Percentiles rank a stretch among this genome's conserved stretches.
phyloP scores from a whole-genome alignment of 2,888 invertebrate genomes.

The Ophioninae sp. region DNA sequence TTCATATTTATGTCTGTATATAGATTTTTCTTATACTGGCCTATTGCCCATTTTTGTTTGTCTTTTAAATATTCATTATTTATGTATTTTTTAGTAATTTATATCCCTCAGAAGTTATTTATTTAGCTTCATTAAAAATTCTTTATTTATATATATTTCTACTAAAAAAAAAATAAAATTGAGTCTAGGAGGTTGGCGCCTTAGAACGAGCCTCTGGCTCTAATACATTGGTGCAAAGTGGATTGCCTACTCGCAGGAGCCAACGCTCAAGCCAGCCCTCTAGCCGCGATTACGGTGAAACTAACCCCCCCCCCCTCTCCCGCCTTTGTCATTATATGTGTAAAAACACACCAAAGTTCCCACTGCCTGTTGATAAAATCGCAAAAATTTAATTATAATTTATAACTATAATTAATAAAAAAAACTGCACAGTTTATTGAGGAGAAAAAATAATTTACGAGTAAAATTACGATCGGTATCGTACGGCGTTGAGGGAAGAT shows the following conservation, averaged over 20 bases:
- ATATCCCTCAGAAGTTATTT: too few relatives aligned
- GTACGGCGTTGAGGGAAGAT: background rate
- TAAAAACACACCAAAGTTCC: background rate
- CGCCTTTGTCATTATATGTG: background rate
- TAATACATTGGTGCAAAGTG: conserved; percentile 63
- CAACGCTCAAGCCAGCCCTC: conserved; percentile 12
- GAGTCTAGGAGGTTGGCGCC: conserved; percentile 14
- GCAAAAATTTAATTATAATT: background rate
- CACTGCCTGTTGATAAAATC: background rate
- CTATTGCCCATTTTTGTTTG: background rate
- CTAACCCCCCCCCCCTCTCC: background rate
- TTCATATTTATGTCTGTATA: too few relatives aligned
- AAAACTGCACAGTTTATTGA: background rate
- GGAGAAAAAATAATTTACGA: background rate
- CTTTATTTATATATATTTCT: background rate
- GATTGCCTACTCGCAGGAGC: conserved; percentile 64
- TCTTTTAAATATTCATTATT: too few relatives aligned
- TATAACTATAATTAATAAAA: background rate
- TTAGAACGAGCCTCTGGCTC: conserved; percentile 42
- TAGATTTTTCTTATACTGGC: too few relatives aligned
- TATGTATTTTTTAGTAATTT: too few relatives aligned
- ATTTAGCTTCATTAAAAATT: too few relatives aligned
- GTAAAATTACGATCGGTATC: background rate
- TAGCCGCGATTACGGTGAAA: background rate
- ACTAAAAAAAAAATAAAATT: background rate